Base-by-base conservation (phyloP, 2,797 vertebrate genomes). In the Synanceia verrucosa region DNA sequence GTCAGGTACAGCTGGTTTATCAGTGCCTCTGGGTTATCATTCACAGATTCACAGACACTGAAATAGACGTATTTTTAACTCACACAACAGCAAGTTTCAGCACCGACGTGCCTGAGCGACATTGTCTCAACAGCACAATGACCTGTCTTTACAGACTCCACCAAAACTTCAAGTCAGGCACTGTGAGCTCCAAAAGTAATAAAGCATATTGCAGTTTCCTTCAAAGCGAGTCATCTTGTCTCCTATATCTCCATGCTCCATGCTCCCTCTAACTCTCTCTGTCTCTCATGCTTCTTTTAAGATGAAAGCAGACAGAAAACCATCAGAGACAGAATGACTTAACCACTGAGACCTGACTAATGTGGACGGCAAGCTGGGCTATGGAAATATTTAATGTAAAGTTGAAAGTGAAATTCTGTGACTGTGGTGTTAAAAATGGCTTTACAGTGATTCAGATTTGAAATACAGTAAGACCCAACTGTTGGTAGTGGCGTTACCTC, bases 261-360 rank as follows among this genome's bases (percentile, higher is more conserved):
- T 41, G 0, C 39, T 57, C 24, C 24, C 9, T 31, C 3, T 58
- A 36, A 31, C 31, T 37, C 5, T 21, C 12, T 51, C 52, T 50
- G 24, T 39, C 36, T 14, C 34, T 65, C 43, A 60, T 62, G 55
- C 41, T 56, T 70, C 55, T 74, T 46, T 64, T 37, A 61, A 87
- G 84, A 91, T 91, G 73, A 91, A 90, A 91, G 84, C 33, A 37
- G 66, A 67, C 61, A 69, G 71, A 86, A 82, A 83, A 47, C 53
- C 85, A 66, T 82, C 71, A 71, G 86, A 89, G 87, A 71, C 57
- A 57, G 73, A 66, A 64, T 29, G 64, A 76, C 59, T 85, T 68
- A 73, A 82, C 43, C 39, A 64, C 19, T 2, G 53, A 72, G 59
- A 81, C n/a, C 65, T 11, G 12, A 41, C 52, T 60, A 56, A 76